Evolutionary conservation across 2,888 invertebrate genomes (phyloP).

Genomic region (Temnothorax rugatulus): DNA sequence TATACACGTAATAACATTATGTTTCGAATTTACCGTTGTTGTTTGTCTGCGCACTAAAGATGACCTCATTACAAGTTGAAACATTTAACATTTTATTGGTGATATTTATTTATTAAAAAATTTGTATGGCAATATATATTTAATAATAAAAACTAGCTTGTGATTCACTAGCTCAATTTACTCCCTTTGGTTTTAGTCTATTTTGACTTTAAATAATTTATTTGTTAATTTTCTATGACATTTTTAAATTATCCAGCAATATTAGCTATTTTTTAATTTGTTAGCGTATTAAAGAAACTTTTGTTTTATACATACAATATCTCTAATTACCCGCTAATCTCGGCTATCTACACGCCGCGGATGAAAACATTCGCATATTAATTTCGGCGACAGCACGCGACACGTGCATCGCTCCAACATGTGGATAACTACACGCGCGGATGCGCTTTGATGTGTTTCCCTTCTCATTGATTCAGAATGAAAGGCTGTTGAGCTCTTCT

Average conservation of each 20-base stretch:
- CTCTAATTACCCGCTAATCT: not conserved
- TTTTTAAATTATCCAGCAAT: not conserved
- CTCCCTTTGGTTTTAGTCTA: not conserved
- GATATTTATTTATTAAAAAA: no score
- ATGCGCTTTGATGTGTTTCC: constrained; percentile 33
- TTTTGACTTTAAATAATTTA: not conserved
- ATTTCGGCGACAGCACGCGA: constrained; percentile 25
- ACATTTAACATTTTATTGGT: no score
- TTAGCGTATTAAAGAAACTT: not conserved
- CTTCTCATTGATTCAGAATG: constrained; percentile 45
- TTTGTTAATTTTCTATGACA: not conserved
- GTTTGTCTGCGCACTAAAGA: no score
- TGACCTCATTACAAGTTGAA: no score
- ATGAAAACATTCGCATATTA: constrained; percentile 24
- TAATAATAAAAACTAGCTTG: no score
- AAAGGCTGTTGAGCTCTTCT: constrained; percentile 26
- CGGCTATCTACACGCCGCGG: not conserved
- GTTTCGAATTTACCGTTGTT: no score
- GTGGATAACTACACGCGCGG: constrained; percentile 14
- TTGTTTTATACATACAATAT: not conserved
- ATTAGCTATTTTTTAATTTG: not conserved
- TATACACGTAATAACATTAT: no score
- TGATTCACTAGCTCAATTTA: no score
- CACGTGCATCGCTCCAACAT: not conserved
- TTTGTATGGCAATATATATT: no score